phyloP scores from a whole-genome alignment of 2,113 vertebrate species.

The Jaculus jaculus region DNA sequence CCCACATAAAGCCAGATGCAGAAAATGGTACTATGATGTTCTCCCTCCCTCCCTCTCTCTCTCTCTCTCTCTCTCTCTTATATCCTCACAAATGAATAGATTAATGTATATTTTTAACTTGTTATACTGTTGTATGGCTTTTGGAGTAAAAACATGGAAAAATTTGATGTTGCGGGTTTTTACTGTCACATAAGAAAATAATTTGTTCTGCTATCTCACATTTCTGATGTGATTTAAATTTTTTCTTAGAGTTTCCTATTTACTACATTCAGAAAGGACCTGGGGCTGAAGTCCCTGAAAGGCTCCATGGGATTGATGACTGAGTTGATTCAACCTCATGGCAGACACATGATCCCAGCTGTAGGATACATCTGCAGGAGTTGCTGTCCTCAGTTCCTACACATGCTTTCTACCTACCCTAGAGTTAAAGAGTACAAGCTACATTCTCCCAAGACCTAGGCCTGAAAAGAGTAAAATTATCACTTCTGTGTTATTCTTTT shows the following conservation, averaged over 20 bases:
- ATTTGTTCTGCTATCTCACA: not conserved
- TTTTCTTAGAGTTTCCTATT: not conserved
- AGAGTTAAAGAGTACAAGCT: not conserved
- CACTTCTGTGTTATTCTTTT: too few species aligned
- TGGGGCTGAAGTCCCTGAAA: not conserved
- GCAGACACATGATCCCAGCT: not conserved
- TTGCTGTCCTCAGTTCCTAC: not conserved
- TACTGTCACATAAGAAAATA: slow-evolving; percentile 17
- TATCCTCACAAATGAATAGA: too few species aligned
- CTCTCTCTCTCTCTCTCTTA: too few species aligned
- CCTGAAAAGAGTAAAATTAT: not conserved
- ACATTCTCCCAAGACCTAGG: not conserved
- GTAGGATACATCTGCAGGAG: not conserved
- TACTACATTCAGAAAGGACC: not conserved
- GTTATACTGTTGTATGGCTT: not conserved
- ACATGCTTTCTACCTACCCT: not conserved
- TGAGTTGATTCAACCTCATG: not conserved
- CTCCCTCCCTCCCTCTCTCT: too few species aligned
- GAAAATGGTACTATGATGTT: too few species aligned
- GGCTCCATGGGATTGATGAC: not conserved
- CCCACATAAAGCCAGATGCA: too few species aligned
- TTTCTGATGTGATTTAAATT: not conserved
- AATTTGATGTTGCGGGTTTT: not conserved
- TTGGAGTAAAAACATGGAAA: slow-evolving; percentile 16
- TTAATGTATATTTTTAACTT: too few species aligned